Evolutionary conservation across 2,888 invertebrate genomes (phyloP).

Genomic region (Ceraclea dissimilis): DNA sequence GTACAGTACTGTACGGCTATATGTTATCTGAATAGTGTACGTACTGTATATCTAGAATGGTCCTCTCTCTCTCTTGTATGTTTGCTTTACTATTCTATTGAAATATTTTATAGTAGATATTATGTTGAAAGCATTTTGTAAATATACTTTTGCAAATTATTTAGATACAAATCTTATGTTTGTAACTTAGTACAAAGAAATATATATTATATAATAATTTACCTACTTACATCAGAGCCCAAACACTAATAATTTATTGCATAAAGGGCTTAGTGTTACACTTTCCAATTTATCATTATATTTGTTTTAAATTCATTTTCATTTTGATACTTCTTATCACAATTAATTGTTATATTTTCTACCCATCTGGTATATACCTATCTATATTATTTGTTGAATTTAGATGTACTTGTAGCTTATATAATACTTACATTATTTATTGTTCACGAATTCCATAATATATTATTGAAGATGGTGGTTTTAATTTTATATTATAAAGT

Average conservation of each 20-base stretch:
- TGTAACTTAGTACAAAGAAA: too few relatives aligned
- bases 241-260: too few relatives aligned
- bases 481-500: conserved; percentile 21
- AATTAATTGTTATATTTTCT: not conserved
- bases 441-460: not conserved
- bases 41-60: not conserved
- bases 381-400: not conserved
- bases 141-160: too few relatives aligned
- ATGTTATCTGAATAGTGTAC: not conserved
- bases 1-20: not conserved
- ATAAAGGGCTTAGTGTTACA: too few relatives aligned
- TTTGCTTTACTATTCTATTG: not conserved
- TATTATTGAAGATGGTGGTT: conserved; percentile 21
- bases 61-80: not conserved
- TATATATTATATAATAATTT: too few relatives aligned
- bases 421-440: not conserved
- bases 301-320: too few relatives aligned
- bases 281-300: too few relatives aligned
- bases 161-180: too few relatives aligned
- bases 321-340: too few relatives aligned
- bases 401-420: not conserved
- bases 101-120: not conserved
- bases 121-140: not conserved
- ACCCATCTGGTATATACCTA: not conserved
- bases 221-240: too few relatives aligned